A percentile compares a stretch with the other conserved stretches of the same genome.
Evolutionary conservation across 2,888 invertebrate genomes (phyloP).

Genomic region (Athalia circularis): DNA sequence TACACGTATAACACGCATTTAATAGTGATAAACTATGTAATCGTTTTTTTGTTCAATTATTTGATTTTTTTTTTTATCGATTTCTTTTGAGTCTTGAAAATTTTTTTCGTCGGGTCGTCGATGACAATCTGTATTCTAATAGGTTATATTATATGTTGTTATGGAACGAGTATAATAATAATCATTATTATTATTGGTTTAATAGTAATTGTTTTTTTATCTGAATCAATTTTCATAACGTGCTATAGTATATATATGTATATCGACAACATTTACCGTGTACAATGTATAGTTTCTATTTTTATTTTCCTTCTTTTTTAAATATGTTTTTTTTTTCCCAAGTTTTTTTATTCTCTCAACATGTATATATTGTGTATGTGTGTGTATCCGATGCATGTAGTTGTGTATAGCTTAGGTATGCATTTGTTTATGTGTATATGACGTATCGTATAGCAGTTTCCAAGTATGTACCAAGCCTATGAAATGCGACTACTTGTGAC

Average conservation of each 20-base stretch:
- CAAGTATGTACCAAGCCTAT: slow-evolving; percentile 17
- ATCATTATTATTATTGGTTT: not conserved
- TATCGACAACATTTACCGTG: slow-evolving; percentile 41
- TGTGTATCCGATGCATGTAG: not conserved
- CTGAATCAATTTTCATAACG: slow-evolving; percentile 34
- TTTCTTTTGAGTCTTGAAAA: not conserved
- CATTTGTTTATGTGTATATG: no score
- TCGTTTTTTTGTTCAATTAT: no score
- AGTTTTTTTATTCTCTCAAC: slow-evolving; percentile 3
- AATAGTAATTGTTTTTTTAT: not conserved
- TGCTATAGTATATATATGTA: slow-evolving; percentile 7
- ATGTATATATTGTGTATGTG: not conserved
- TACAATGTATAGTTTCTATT: slow-evolving; percentile 8
- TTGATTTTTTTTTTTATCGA: not conserved
- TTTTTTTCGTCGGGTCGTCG: not conserved
- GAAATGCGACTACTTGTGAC: slow-evolving; percentile 33
- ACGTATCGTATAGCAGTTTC: not conserved
- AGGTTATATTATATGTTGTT: not conserved
- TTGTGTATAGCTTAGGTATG: no score
- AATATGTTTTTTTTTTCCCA: not conserved
- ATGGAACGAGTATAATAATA: not conserved
- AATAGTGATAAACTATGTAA: no score
- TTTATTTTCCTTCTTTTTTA: not conserved
- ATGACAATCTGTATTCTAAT: not conserved
- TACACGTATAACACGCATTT: no score